Evolutionary conservation across 2,797 vertebrate genomes (phyloP).

Genomic region (Ctenosaura bakeri): DNA sequence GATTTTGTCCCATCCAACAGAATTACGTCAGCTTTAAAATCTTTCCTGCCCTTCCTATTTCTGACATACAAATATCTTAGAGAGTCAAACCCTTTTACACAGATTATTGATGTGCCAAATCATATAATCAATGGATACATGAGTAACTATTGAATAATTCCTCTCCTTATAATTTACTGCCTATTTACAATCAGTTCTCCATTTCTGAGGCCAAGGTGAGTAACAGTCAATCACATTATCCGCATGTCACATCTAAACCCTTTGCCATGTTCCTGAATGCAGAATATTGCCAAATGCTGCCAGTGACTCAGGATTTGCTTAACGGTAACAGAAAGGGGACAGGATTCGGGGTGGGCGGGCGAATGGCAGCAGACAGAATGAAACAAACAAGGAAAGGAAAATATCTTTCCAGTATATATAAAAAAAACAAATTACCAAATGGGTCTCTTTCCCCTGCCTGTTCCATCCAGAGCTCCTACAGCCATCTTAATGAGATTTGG

Average conservation of each 20-base stretch:
- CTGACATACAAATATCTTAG: background rate
- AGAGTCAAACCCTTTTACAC: background rate
- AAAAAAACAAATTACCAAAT: background rate
- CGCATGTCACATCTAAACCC: background rate
- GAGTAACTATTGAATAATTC: background rate
- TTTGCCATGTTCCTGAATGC: background rate
- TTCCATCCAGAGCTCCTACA: background rate
- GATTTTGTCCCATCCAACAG: background rate
- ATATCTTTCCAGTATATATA: background rate
- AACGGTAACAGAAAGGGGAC: background rate
- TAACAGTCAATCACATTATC: background rate
- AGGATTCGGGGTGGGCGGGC: no score
- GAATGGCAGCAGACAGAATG: background rate
- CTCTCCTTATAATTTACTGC: background rate
- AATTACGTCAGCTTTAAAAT: background rate
- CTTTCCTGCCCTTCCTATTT: background rate
- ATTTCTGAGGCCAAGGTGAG: no score
- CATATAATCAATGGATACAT: constrained; percentile 29
- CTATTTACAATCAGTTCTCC: background rate
- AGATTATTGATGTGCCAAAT: constrained; percentile 31
- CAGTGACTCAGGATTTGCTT: background rate
- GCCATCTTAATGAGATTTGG: constrained; percentile 15
- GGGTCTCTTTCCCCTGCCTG: background rate
- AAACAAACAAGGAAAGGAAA: background rate
- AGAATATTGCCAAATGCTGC: no score